Evolutionary conservation across 2,888 invertebrate species (phyloP), one percentile per base, ranked within the genome.

Genomic region (Melieria omissa): DNA sequence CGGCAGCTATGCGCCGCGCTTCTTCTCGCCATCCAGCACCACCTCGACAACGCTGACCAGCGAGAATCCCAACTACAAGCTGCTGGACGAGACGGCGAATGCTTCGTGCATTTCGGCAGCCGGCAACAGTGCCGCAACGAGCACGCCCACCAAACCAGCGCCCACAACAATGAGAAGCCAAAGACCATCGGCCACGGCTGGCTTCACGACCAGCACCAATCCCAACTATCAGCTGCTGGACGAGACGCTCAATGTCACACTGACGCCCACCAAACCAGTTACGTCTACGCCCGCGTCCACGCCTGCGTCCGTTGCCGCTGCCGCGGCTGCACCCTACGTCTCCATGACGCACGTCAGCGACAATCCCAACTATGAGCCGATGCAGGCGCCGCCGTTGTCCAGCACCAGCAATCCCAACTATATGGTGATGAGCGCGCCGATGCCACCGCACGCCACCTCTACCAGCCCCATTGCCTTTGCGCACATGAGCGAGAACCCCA

Each of bases 11-110:
- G 79, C 83, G 9, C 83, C 82, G 0, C 82, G 80, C 0, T 82
- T 81, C 74, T 81, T 80, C 63, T 81, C 82, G 14, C 78, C 84
- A 12, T 75, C 78, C 0, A 78, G 65, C 4, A 71, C 46, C 63
- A 71, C 7, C 41, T 75, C 44, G 45, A 71, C 68, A 29, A 69
- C 74, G 5, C 70, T 75, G 10, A 78, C 82, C 5, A 83, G 81
- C 63, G 80, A 82, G 4, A 86, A 85, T 79, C 83, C 85, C 42
- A 85, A 83, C 70, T 85, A 85, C 65, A 80, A 80, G 68, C 73
- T 81, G 66, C 78, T 85, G 12, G 82, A 85, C 60, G 84, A 84
- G 71, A 78, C 83, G 4, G 72, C 78, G 0, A 79, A 78, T 47
- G 76, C 78, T 41, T 76, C 73, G 5, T 77, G 52, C n/a, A 66